Base-by-base conservation (phyloP, 2,888 invertebrate species). In the Cotesia congregata region DNA sequence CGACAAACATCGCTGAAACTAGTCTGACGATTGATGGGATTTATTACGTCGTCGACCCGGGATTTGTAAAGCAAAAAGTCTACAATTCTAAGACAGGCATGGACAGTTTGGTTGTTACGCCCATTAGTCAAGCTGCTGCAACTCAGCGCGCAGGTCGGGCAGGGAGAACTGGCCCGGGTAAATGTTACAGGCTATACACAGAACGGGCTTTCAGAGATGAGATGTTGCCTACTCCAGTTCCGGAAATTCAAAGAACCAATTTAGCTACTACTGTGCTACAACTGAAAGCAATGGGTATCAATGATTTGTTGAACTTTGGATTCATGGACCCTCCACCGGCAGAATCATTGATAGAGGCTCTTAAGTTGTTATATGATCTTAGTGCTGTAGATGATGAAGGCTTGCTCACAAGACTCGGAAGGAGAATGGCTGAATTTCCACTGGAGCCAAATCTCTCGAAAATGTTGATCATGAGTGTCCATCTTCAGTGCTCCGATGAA, bases 321-420 rank as follows among this genome's bases (percentile, higher is more conserved):
- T 99, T 99, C 91, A 99, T 99, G 99, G 99, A 99, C 90, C 97
- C 99, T 0, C 99, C 99, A 30, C 98, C 99, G 0, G 97, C 98
- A 20, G 98, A 99, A 91, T 97, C 98, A 0, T 92, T 99, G 82
- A 97, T 99, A 78, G 98, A 98, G 94, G 99, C 99, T 15, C 91
- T 99, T 83, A 98, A 99, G 86, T 97, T 98, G 83, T 91, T 99
- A 80, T 98, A 99, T 90, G 98, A 98, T 5, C 92, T 99, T 2
- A 97, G 97, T 60, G 99, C 99, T 0, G 91, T 99, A 12, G 99
- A 99, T 88, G 96, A 98, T 79, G 97, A 97, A 89, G 97, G 99
- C 9, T 90, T 96, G 64, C 90, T 97, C 9, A 96, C 96, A 0
- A 91, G 96, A 60, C 91, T 97, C 0, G 97, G 96, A 0, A 91